Evolutionary conservation across 2,797 vertebrate species (phyloP).

Genomic region (Dromococcyx pavoninus): DNA sequence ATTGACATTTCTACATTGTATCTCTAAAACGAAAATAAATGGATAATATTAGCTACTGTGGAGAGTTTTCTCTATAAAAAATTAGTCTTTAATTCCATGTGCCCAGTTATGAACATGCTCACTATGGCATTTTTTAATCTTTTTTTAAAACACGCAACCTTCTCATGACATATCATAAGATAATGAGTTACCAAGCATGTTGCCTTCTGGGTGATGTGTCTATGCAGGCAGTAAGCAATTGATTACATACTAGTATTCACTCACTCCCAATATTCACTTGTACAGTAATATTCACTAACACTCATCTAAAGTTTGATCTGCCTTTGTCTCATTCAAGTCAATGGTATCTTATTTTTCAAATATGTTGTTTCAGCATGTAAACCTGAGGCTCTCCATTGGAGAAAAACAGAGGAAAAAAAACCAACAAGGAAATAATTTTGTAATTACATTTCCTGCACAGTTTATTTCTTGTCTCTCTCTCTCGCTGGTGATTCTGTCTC

Average conservation of each 20-base stretch:
- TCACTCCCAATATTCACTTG: neutral
- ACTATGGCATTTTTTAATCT: neutral
- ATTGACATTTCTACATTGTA: slow-evolving; percentile 90
- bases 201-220: neutral
- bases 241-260: neutral
- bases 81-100: neutral
- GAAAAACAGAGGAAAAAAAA: neutral
- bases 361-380: neutral
- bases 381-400: neutral
- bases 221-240: neutral
- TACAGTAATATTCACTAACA: neutral
- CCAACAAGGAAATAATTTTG: neutral
- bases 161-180: neutral
- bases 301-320: neutral
- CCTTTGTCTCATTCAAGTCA: neutral
- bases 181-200: neutral
- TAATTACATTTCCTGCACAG: neutral
- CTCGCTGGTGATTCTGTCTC: neutral
- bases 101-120: neutral
- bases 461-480: neutral
- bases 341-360: slow-evolving; percentile 7
- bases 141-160: neutral
- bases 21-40: slow-evolving; percentile 80
- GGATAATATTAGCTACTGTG: slow-evolving; percentile 20
- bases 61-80: neutral